Conservation (phyloP, 1,140 invertebrate genomes). For the Protaetia brevitarsis region DNA sequence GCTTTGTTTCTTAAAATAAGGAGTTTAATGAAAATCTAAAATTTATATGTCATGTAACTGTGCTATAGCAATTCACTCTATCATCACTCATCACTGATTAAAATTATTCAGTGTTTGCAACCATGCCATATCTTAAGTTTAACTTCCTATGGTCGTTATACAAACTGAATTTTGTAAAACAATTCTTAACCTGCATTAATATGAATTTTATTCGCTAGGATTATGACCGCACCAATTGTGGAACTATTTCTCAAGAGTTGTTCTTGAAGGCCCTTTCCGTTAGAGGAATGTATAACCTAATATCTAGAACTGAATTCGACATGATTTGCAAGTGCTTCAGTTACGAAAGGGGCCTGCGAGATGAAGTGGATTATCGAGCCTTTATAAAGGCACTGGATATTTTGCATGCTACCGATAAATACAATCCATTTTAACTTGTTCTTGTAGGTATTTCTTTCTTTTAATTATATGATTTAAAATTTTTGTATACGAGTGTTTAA, state of each 20-base stretch:
- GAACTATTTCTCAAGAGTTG: conserved; percentile 57
- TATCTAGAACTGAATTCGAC: conserved; percentile 61
- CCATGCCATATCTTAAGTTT: too few species aligned
- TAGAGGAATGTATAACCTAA: conserved; percentile 56
- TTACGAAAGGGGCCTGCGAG: conserved; percentile 54
- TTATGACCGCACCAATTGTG: conserved; percentile 61
- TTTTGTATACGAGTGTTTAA: conserved; percentile 1
- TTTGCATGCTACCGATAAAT: conserved; percentile 50
- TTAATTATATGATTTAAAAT: background rate
- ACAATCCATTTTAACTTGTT: conserved; percentile 44
- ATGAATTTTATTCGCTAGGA: conserved; percentile 55
- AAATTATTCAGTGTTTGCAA: too few species aligned
- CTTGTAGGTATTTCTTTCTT: background rate
- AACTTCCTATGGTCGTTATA: too few species aligned
- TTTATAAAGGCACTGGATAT: conserved; percentile 58
- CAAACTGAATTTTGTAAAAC: too few species aligned
- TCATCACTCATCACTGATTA: too few species aligned
- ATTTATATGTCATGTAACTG: too few species aligned
- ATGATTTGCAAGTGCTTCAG: conserved; percentile 66
- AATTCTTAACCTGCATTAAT: too few species aligned
- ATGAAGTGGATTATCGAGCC: conserved; percentile 61
- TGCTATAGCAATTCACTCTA: too few species aligned
- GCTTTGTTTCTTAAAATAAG: too few species aligned
- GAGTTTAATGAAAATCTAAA: too few species aligned
- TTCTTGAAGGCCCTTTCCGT: conserved; percentile 60